phyloP scores from a whole-genome alignment of 2,797 vertebrate genomes.

The Acipenser oxyrinchus region DNA sequence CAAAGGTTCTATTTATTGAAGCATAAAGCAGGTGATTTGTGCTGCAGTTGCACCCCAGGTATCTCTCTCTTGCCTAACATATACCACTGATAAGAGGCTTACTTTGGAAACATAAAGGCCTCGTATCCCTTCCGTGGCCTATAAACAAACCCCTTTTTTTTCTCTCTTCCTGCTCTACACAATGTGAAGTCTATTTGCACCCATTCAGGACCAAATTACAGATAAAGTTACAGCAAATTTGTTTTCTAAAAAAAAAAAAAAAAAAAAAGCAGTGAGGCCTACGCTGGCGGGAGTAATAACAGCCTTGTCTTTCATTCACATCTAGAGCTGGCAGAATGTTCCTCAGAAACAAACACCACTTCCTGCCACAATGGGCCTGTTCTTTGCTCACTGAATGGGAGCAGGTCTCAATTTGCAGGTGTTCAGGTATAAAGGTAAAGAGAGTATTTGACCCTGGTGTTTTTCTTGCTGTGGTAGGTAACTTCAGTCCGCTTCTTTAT shows the following conservation, averaged over 20 bases:
- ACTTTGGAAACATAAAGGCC: constrained; percentile 79
- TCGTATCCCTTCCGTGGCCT: constrained; percentile 57
- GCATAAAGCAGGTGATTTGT: constrained; percentile 78
- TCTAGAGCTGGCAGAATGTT: constrained; percentile 51
- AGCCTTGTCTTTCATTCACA: constrained; percentile 76
- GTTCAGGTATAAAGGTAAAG: constrained; percentile 66
- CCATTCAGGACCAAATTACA: constrained; percentile 86
- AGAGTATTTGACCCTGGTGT: constrained; percentile 59
- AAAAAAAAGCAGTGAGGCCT: constrained; percentile 77
- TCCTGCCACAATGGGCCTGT: constrained; percentile 69
- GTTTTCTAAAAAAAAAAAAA: constrained; percentile 74
- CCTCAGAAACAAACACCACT: constrained; percentile 71
- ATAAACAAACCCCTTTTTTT: constrained; percentile 58
- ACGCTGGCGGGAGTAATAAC: constrained; percentile 81
- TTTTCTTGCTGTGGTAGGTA: constrained; percentile 56
- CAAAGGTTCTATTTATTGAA: constrained; percentile 65
- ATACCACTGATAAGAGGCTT: constrained; percentile 72
- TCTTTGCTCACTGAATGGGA: constrained; percentile 67
- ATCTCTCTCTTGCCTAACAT: constrained; percentile 69
- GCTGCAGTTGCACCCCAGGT: constrained; percentile 69
- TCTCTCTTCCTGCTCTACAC: constrained; percentile 60
- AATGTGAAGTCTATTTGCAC: constrained; percentile 89
- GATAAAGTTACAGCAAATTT: constrained; percentile 99
- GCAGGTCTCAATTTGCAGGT: constrained; percentile 75
- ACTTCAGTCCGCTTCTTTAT: constrained; percentile 60